Base-by-base conservation (phyloP, 1,140 invertebrate genomes). In the Nebria ingens region DNA sequence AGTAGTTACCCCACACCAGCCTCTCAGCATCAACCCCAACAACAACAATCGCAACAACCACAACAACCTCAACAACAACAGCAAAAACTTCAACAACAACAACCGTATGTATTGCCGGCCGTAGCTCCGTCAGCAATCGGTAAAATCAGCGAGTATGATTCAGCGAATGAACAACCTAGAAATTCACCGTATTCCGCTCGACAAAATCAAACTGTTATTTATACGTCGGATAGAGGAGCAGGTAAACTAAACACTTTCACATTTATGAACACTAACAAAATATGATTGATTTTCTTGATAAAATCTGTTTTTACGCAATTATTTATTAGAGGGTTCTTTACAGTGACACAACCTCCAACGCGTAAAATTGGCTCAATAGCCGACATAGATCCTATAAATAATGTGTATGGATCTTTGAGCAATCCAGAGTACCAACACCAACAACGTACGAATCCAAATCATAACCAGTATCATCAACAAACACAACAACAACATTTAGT, bases 371-470 rank as follows among this genome's bases (percentile, higher is more conserved):
- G 94, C 2, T 93, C 92, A 21, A 93, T 98, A 57, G 85, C 89
- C 38, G 93, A 98, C 71, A 89, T 97, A 70, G 94, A 98, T 74
- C 95, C 95, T 1, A 78, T 97, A 40, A 95, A 95, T 73, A 89
- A 93, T 58, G 84, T 90, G 67, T 91, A 89, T 65, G 88, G 89
- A 64, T 89, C 88, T 17, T 66, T 89, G 45, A 79, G 78, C 56
- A 60, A 69, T 54, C 66, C 66, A 56, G 73, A 72, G 56, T 71
- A 74, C 52, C 73, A 74, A 59, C 71, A 77, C 53, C 65, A 71
- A 19, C 61, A 70, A 56, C 67, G 61, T 69, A 61, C 66, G 68
- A 68, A 62, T 67, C 61, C 53, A 65, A 62, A 50, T 65, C 67
- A 57, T 56, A 68, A 62, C 65, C 65, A 61, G 61, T 70, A 65